Evolutionary conservation across 92 coral and sea anemone genomes (phyloP), one percentile per base, ranked within the genome.

Genomic region (Zoanthus sociatus): DNA sequence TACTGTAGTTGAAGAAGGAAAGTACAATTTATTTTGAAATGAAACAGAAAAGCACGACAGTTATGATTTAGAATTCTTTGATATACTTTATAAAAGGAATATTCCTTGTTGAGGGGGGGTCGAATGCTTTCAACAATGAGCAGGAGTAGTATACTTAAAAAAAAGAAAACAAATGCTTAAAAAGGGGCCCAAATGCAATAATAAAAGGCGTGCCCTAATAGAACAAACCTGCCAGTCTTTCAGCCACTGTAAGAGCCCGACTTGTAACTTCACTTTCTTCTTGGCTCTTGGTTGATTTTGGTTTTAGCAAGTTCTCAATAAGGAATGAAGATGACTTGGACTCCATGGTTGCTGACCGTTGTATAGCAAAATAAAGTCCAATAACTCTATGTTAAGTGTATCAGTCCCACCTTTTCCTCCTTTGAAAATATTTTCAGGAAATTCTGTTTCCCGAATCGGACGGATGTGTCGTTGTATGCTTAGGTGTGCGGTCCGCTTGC

Each of bases 401-500:
- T 32, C 18, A 26, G 85, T 26, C 85, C 85, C 85, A 66, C 85
- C 75, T 81, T 81, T 81, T 81, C 85, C 85, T 56, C 85, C 70
- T 66, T 47, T 66, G 30, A 66, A 81, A 81, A 67, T 21, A 63
- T 63, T 81, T 81, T 81, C 70, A 71, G 70, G 85, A 71, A 81
- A 81, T 48, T 66, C 30, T 51, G 45, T 71, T 81, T 81, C 53
- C 85, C 75, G 85, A 74, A 45, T 79, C 76, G 75, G 85, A 81
- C 85, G 85, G 85, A 81, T 81, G 74, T 81, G 85, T 64, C 85
- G 85, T 66, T 58, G 84, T 42, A 71, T 58, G 48, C 66, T 63
- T 20, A 64, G 85, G 85, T 81, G 85, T 81, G 85, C 85, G 85
- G 85, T 81, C 85, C 61, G 21, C 75, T 66, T 67, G 75, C 75